A percentile compares a stretch with the other conserved stretches of the same genome.
phyloP scores from a whole-genome alignment of 2,797 vertebrate species.

The Hyperoplus immaculatus region DNA sequence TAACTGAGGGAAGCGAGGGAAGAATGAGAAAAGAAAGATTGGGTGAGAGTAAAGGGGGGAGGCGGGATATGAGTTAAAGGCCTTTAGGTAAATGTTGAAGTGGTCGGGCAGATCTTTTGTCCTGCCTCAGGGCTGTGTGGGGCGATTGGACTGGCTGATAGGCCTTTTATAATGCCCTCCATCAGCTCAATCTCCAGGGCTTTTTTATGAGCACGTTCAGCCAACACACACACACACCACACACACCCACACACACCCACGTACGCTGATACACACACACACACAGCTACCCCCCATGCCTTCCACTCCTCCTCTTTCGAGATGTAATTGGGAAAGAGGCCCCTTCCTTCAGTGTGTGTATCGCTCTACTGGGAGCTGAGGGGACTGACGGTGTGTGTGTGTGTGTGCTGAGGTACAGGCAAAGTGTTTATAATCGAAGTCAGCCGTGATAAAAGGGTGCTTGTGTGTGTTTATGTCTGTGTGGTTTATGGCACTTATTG shows the following conservation, averaged over 20 bases:
- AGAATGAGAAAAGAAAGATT: not conserved
- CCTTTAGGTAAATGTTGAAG: conserved; percentile 76
- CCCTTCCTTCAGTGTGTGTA: conserved; percentile 65
- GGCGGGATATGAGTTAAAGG: conserved; percentile 48
- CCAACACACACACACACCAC: conserved; percentile 64
- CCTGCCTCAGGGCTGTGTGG: conserved; percentile 66
- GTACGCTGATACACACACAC: conserved; percentile 29
- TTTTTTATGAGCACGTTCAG: conserved; percentile 84
- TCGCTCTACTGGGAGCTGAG: conserved; percentile 72
- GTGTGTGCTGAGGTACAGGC: conserved; percentile 57
- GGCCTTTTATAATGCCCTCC: conserved; percentile 75
- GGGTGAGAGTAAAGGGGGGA: conserved; percentile 15
- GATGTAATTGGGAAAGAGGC: conserved; percentile 78
- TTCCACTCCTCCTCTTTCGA: conserved; percentile 14
- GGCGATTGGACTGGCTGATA: conserved; percentile 74
- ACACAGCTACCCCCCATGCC: conserved; percentile 13
- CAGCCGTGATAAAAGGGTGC: conserved; percentile 68
- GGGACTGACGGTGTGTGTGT: conserved; percentile 48
- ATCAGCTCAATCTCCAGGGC: conserved; percentile 74
- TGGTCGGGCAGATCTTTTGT: conserved; percentile 75
- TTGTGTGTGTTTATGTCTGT: conserved; percentile 63
- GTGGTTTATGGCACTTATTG: conserved; percentile 68
- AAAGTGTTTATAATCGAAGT: conserved; percentile 77
- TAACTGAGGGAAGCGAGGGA: conserved; percentile 8
- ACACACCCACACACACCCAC: conserved; percentile 33